Conservation (phyloP, 2,888 invertebrate genomes). For the Thera obeliscata region DNA sequence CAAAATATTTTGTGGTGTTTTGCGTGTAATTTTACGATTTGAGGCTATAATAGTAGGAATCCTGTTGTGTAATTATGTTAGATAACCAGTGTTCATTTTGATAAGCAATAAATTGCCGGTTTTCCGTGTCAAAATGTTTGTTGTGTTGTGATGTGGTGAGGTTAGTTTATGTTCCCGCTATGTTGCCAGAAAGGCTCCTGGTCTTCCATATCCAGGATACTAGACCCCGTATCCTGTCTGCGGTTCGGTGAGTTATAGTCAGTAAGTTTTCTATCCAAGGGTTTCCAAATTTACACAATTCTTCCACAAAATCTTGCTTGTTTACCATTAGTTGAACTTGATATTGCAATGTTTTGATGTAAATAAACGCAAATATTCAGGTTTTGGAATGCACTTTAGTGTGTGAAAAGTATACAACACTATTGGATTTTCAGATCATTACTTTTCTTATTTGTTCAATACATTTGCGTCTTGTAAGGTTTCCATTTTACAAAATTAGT, state of each 20-base stretch:
- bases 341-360: conserved; percentile 35
- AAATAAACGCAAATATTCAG: conserved; percentile 29
- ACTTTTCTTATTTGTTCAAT: neutral
- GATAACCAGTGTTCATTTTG: conserved; percentile 28
- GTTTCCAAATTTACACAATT: conserved; percentile 58
- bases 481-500: neutral
- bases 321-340: conserved; percentile 28
- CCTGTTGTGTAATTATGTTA: conserved; percentile 30
- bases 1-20: conserved; percentile 75
- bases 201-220: conserved; percentile 19
- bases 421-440: neutral
- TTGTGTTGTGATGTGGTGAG: conserved; percentile 64
- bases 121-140: conserved; percentile 47
- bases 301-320: conserved; percentile 28
- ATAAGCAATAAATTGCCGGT: conserved; percentile 26
- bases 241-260: conserved; percentile 80
- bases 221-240: conserved; percentile 56
- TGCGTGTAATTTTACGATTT: conserved; percentile 53
- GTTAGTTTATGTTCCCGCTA: conserved; percentile 82
- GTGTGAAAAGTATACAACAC: conserved; percentile 24
- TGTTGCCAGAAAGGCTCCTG: conserved; percentile 52
- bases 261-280: conserved; percentile 69
- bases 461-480: neutral
- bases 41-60: conserved; percentile 35
- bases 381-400: conserved; percentile 26